These are phyloP conservation scores for Zaprionus obscuricornis DNA, from an alignment of 2,888 invertebrate genomes.

Conservation along the genomic window DNA sequence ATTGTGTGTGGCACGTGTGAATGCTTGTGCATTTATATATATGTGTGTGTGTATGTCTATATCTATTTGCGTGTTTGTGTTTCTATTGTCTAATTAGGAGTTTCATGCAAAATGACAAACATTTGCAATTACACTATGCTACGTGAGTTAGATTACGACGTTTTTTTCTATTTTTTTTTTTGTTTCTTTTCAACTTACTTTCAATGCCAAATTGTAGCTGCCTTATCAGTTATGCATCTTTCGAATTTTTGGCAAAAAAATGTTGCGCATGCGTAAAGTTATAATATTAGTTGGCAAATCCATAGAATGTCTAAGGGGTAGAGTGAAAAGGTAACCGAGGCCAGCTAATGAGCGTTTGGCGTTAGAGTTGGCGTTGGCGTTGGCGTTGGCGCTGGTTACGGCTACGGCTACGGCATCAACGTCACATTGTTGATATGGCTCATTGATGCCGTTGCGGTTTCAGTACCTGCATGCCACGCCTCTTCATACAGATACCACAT, in stretches of 20 bases:
- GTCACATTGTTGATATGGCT: slow-evolving; percentile 58
- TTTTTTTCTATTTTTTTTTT: slow-evolving; percentile 21
- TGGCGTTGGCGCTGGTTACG: too few relatives aligned
- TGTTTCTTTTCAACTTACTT: too few relatives aligned
- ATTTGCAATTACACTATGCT: slow-evolving; percentile 67
- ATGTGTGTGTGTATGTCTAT: slow-evolving; percentile 5
- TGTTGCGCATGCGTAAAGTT: slow-evolving; percentile 49
- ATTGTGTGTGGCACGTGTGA: slow-evolving; percentile 41
- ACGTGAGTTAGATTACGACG: slow-evolving; percentile 62
- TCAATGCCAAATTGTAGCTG: slow-evolving; percentile 33
- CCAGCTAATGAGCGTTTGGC: slow-evolving; percentile 32
- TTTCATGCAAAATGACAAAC: slow-evolving; percentile 56
- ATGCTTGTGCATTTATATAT: neutral
- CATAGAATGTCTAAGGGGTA: too few relatives aligned
- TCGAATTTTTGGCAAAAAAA: slow-evolving; percentile 8
- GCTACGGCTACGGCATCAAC: too few relatives aligned
- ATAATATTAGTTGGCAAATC: neutral
- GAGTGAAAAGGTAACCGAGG: neutral
- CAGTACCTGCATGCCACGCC: slow-evolving; percentile 35
- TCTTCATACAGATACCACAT: slow-evolving; percentile 5
- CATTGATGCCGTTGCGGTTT: slow-evolving; percentile 53
- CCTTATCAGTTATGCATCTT: slow-evolving; percentile 48
- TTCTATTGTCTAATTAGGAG: slow-evolving; percentile 64
- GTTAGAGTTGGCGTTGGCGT: slow-evolving; percentile 1
- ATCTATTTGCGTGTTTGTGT: slow-evolving; percentile 32